Evolutionary conservation across 2,797 vertebrate species (phyloP), one percentile per base, ranked within the genome.

Genomic region (Fringilla coelebs): DNA sequence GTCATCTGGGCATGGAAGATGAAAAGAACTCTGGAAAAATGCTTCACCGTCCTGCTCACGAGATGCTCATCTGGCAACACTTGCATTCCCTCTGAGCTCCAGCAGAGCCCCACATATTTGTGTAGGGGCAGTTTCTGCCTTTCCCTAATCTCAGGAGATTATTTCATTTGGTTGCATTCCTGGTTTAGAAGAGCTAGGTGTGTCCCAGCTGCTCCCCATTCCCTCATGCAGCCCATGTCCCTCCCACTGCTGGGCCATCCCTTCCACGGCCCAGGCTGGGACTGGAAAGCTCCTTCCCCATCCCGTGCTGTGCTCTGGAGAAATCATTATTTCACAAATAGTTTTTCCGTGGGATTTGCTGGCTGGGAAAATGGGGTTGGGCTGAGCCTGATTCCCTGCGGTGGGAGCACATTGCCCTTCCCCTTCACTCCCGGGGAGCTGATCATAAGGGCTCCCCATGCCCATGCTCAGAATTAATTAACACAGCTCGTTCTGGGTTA

Each of bases 301-400:
- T 74, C 61, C 72, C 0, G 0, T 45, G 65, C 54, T 71, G 68
- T 0, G 3, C 32, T 92, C 95, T 97, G 95, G 84, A 95, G 93
- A 95, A 92, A 29, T 85, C 79, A 49, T 94, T 93, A 96, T 90
- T 80, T 93, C 26, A 2, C 52, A 83, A 43, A 61, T 90, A 41
- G 19, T 52, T 96, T 94, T 95, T 96, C 89, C 46, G 4, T 55
- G 85, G 87, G 31, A 32, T 91, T 90, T 81, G 13, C 61, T 94
- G 87, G 93, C 84, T 2, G 1, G 48, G 51, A 76, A 73, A 61
- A 55, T 36, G 3, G 1, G 28, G 81, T 51, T 5, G 15, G 76
- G 83, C 49, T 2, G 0, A 65, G 58, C 7, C 65, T 52, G 63
- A 61, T 74, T 89, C 38, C 55, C 40, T 40, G 24, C 8, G 6